These are phyloP conservation scores for Drosophila flavopinicola DNA, from an alignment of 2,888 invertebrate species.

Conservation along the genomic window DNA sequence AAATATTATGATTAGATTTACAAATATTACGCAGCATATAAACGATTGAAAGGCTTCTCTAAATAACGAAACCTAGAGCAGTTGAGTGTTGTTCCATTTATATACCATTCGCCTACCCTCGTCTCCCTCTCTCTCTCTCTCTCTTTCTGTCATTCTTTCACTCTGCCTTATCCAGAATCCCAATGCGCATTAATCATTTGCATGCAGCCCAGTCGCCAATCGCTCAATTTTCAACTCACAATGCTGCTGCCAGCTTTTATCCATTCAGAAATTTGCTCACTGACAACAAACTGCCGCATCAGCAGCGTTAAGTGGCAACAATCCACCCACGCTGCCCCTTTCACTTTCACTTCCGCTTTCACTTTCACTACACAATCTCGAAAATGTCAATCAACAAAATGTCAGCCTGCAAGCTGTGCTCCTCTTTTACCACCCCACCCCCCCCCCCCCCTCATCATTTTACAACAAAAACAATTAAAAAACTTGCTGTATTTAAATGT, in stretches of 20 bases:
- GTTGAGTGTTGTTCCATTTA: background rate
- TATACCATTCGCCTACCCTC: too few species aligned
- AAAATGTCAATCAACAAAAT: slow-evolving; percentile 72
- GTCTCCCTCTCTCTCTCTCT: too few species aligned
- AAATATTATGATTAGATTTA: too few species aligned
- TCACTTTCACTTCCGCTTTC: background rate
- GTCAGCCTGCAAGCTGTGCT: slow-evolving; percentile 48
- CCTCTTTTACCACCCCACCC: background rate
- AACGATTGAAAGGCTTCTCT: background rate
- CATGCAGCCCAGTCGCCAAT: slow-evolving; percentile 6
- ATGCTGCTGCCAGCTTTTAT: slow-evolving; percentile 9
- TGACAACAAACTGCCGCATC: slow-evolving; percentile 56
- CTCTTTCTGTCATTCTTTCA: background rate
- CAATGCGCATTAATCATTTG: slow-evolving; percentile 33
- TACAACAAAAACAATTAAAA: slow-evolving; percentile 71
- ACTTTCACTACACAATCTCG: slow-evolving; percentile 36
- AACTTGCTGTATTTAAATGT: slow-evolving; percentile 77
- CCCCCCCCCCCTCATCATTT: slow-evolving; percentile 10
- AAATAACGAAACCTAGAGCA: background rate
- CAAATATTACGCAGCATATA: too few species aligned
- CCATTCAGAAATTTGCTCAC: slow-evolving; percentile 41
- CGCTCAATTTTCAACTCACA: slow-evolving; percentile 10
- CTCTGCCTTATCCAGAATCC: background rate
- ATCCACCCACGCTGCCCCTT: too few species aligned
- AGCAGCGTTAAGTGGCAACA: slow-evolving; percentile 7